Conservation (phyloP, 2,113 vertebrate genomes). For the Sylvicapra grimmia region DNA sequence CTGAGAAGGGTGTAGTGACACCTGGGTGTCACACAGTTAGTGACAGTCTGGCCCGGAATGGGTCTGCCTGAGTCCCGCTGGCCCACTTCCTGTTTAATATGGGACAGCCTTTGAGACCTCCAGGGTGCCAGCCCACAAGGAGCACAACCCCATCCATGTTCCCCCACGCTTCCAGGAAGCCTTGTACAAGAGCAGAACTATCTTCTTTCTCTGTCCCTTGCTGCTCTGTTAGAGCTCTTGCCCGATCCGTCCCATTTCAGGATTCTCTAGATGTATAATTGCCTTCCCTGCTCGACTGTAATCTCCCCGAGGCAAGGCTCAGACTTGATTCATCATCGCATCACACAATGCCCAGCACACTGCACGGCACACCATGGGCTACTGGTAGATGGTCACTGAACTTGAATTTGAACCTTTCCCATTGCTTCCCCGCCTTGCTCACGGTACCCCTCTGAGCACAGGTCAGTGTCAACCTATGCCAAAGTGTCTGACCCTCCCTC, state of each 20-base stretch:
- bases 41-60: neutral
- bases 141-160: neutral
- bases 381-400: neutral
- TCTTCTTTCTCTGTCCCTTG: neutral
- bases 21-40: neutral
- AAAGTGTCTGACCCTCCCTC: too few relatives aligned
- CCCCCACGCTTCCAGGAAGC: neutral
- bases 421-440: neutral
- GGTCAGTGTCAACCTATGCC: accelerated
- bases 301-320: neutral
- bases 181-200: neutral
- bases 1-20: neutral
- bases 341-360: neutral
- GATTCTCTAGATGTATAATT: too few relatives aligned
- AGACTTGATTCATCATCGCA: neutral
- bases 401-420: neutral
- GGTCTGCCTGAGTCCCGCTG: accelerated
- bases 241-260: neutral
- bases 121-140: neutral
- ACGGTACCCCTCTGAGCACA: neutral
- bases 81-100: neutral
- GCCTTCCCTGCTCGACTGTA: neutral
- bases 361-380: neutral
- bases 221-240: neutral
- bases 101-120: too few relatives aligned